phyloP scores from a whole-genome alignment of 2,113 vertebrate species.

The Carassius gibelio region DNA sequence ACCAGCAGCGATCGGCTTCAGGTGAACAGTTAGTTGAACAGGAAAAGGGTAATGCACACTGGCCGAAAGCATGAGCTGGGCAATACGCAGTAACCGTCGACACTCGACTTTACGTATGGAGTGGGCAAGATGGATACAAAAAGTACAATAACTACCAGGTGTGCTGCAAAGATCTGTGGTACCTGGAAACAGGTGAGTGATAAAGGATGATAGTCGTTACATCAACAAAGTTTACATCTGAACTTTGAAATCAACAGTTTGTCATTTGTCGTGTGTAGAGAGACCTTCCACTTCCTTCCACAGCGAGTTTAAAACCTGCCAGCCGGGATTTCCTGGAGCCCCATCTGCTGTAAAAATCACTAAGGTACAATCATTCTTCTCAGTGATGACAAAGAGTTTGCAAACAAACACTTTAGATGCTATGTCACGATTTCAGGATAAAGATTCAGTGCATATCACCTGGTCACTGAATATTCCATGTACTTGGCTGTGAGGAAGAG shows the following conservation, averaged over 20 bases:
- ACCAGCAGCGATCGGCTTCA: slow-evolving; percentile 74
- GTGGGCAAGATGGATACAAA: slow-evolving; percentile 92
- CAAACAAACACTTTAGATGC: background rate
- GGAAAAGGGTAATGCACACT: slow-evolving; percentile 80
- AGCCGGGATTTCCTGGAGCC: slow-evolving; percentile 95
- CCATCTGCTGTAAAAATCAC: slow-evolving; percentile 94
- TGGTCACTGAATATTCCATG: slow-evolving; percentile 97
- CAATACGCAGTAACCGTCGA: slow-evolving; percentile 88
- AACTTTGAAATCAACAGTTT: background rate
- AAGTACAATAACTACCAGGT: slow-evolving; percentile 96
- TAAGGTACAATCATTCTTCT: slow-evolving; percentile 77
- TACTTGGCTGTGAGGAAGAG: slow-evolving; percentile 94
- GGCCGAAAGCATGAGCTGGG: slow-evolving; percentile 88
- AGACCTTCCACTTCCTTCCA: slow-evolving; percentile 78
- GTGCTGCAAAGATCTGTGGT: slow-evolving; percentile 98
- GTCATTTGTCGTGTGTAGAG: slow-evolving; percentile 72
- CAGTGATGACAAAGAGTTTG: background rate
- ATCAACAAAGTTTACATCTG: background rate
- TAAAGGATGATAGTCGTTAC: no score
- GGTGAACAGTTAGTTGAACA: slow-evolving; percentile 74
- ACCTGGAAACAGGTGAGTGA: slow-evolving; percentile 92
- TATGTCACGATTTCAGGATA: slow-evolving; percentile 71
- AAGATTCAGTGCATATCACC: slow-evolving; percentile 91
- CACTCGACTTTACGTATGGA: slow-evolving; percentile 93
- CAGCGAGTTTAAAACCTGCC: slow-evolving; percentile 96